Percentiles rank a stretch among this genome's conserved stretches.
These are phyloP conservation scores for Tupaia tana DNA, from an alignment of 2,113 vertebrate genomes.

Conservation along the genomic window DNA sequence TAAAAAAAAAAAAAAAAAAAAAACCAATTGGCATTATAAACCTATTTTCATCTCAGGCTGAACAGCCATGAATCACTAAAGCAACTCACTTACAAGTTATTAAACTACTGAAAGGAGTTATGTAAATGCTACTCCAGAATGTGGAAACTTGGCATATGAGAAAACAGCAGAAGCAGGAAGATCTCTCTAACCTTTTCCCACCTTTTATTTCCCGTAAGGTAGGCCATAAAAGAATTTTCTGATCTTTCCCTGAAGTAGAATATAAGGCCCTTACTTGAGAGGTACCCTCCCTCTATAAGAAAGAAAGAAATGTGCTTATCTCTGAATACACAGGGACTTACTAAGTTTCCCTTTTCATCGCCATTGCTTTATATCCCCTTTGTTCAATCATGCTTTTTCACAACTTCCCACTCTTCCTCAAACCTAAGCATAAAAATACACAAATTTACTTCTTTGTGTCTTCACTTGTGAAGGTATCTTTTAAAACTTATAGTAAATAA, in stretches of 20 bases:
- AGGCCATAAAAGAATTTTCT: not conserved
- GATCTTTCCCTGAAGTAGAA: not conserved
- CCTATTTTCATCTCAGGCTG: not conserved
- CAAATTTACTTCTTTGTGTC: not conserved
- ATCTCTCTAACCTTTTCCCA: not conserved
- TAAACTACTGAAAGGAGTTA: not conserved
- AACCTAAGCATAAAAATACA: not conserved
- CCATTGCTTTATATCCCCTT: not conserved
- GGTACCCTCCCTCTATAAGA: not conserved
- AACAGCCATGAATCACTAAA: not conserved
- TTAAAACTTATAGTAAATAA: not conserved
- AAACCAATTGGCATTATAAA: not conserved
- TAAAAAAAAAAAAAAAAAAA: too few relatives aligned
- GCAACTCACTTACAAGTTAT: not conserved
- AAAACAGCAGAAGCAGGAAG: not conserved
- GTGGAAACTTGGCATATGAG: not conserved
- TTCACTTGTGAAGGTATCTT: not conserved
- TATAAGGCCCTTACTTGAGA: not conserved
- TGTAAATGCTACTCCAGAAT: not conserved
- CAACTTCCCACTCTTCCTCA: not conserved
- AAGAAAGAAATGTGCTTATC: not conserved
- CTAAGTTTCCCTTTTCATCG: not conserved
- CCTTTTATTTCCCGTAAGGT: not conserved
- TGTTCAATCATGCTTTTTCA: not conserved
- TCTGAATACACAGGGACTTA: not conserved